Base-by-base conservation (phyloP, 2,113 vertebrate genomes). In the Lasiurus borealis region DNA sequence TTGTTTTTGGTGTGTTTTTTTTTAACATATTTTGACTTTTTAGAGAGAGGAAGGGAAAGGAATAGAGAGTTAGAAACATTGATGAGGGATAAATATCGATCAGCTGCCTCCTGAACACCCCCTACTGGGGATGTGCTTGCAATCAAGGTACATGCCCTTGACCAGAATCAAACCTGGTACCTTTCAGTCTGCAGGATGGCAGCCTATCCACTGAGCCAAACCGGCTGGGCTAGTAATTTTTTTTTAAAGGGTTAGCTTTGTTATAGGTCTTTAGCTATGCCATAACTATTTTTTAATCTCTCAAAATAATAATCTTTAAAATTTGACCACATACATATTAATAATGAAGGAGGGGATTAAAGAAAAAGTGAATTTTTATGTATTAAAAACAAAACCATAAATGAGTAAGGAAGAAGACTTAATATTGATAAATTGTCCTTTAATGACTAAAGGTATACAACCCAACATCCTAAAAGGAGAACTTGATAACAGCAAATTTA, bases 301-400 rank as follows among this genome's bases (percentile, higher is more conserved):
- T 78, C 15, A 91, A 97, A 96, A 85, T 68, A 92, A 87, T 48
- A 83, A 40, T 48, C 85, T 76, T 81, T 90, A 96, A 64, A 93
- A 81, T 93, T 71, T 44, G 68, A 59, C 50, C 44, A 85, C 9
- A 71, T 48, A 8, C 31, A 19, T 29, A 29, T 84, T 77, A 77
- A 71, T 59, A 96, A 84, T 73, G 5, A 91, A 73, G 27, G 4
- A 15, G 3, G 19, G 23, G 10, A 29, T 69, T 40, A 85, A 78
- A 90, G 18, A 93, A 85, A 71, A 85, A 93, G 62, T 62, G 8
- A 13, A 52, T 62, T 72, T 80, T 66, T 64, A 78, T 62, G 21
- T 93, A 85, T 92, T 76, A 66, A 94, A 95, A 93, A 48, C 12
- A 88, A 72, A 77, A 36, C 25, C 25, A 86, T 71, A 21, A 93